Evolutionary conservation across 2,888 invertebrate species (phyloP).

Genomic region (Amphipoea oculea): DNA sequence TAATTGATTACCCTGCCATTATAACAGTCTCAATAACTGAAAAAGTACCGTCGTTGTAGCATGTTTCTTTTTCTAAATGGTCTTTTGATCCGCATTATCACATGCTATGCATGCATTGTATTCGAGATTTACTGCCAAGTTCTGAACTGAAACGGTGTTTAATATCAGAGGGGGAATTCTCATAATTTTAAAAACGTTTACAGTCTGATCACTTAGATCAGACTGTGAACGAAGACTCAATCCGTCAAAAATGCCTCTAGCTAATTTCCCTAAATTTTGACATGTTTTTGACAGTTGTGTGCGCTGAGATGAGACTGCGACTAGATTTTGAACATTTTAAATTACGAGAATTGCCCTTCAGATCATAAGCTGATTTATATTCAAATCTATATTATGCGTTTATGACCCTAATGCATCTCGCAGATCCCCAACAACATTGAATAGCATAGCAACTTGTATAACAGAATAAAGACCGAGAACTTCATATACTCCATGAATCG

Average conservation of each 20-base stretch:
- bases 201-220: too few relatives aligned
- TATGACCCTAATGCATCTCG: conserved; percentile 7
- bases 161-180: background rate
- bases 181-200: too few relatives aligned
- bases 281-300: too few relatives aligned
- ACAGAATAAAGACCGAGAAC: conserved; percentile 24
- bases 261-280: too few relatives aligned
- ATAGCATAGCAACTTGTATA: conserved; percentile 18
- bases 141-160: background rate
- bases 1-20: conserved; percentile 54
- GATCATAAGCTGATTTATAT: background rate
- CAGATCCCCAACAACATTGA: background rate
- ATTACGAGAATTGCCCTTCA: too few relatives aligned
- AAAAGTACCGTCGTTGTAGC: background rate
- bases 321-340: too few relatives aligned
- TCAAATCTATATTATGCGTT: conserved; percentile 9
- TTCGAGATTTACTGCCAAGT: background rate
- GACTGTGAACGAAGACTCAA: too few relatives aligned
- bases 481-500: conserved; percentile 37
- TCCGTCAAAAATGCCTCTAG: too few relatives aligned
- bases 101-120: background rate
- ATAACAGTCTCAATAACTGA: conserved; percentile 21
- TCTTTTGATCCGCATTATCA: too few relatives aligned
- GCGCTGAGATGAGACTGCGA: too few relatives aligned
- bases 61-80: background rate